Evolutionary conservation across 2,797 vertebrate species (phyloP).

Genomic region (Huso huso): DNA sequence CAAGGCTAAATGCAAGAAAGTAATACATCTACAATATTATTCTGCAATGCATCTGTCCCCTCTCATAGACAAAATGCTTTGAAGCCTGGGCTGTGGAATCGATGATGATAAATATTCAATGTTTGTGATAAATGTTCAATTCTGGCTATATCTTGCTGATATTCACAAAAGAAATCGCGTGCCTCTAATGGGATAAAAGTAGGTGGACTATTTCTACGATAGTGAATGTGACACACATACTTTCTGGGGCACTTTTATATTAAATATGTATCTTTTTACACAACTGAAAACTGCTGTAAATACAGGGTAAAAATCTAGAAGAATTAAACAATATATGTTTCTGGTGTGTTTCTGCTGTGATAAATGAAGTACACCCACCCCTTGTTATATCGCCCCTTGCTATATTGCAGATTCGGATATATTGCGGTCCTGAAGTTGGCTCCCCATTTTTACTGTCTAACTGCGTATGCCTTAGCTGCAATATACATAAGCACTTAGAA

Average conservation of each 20-base stretch:
- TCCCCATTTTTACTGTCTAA: too few species aligned
- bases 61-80: not conserved
- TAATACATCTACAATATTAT: not conserved
- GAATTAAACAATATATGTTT: not conserved
- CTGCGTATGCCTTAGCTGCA: too few species aligned
- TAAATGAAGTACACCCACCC: not conserved
- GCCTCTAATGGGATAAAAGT: conserved; percentile 1
- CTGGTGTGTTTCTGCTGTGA: not conserved
- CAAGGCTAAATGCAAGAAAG: not conserved
- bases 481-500: too few species aligned
- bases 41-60: not conserved
- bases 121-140: conserved; percentile 5
- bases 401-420: too few species aligned
- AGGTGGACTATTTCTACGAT: not conserved
- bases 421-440: too few species aligned
- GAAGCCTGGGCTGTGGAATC: not conserved
- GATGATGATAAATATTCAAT: conserved; percentile 7
- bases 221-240: conserved; percentile 5
- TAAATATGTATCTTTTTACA: conserved; percentile 2
- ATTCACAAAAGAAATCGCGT: not conserved
- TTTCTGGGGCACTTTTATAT: conserved; percentile 3
- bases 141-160: conserved; percentile 3
- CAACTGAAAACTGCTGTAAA: conserved; percentile 1
- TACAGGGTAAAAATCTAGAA: not conserved
- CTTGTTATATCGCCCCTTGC: too few species aligned